phyloP scores from a whole-genome alignment of 2,888 invertebrate species.

The Dascillus cervinus region DNA sequence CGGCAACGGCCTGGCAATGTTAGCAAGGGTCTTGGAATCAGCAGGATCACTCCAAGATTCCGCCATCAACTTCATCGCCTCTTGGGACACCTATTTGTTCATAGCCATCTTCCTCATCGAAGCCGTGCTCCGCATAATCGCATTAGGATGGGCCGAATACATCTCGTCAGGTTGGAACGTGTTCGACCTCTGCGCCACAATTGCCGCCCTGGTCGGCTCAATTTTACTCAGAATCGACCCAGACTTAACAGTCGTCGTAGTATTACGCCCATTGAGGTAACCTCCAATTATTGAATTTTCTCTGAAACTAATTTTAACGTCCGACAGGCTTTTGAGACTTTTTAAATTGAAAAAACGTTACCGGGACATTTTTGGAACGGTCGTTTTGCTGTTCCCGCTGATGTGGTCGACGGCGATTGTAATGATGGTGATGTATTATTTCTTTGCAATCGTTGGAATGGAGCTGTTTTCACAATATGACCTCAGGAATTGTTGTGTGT shows the following conservation, averaged over 20 bases:
- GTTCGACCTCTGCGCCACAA: conserved; percentile 65
- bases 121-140: conserved; percentile 63
- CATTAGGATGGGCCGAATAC: conserved; percentile 63
- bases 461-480: conserved; percentile 71
- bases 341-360: conserved; percentile 77
- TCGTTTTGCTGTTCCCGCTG: conserved; percentile 72
- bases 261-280: conserved; percentile 61
- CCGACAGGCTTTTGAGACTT: conserved; percentile 54
- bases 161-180: conserved; percentile 80
- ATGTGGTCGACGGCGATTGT: conserved; percentile 79
- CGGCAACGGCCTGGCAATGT: conserved; percentile 68
- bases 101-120: conserved; percentile 60
- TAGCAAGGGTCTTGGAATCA: conserved; percentile 59
- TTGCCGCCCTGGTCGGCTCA: conserved; percentile 60
- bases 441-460: conserved; percentile 86
- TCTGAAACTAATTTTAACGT: too few species aligned
- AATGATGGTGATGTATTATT: conserved; percentile 78
- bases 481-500: conserved; percentile 77
- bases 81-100: conserved; percentile 71
- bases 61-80: conserved; percentile 58
- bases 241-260: conserved; percentile 62
- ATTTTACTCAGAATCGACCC: conserved; percentile 59
- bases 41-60: conserved; percentile 53
- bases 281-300: conserved; percentile 15
- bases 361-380: conserved; percentile 74